Evolutionary conservation across 2,113 vertebrate genomes (phyloP).

Genomic region (Anguilla rostrata): DNA sequence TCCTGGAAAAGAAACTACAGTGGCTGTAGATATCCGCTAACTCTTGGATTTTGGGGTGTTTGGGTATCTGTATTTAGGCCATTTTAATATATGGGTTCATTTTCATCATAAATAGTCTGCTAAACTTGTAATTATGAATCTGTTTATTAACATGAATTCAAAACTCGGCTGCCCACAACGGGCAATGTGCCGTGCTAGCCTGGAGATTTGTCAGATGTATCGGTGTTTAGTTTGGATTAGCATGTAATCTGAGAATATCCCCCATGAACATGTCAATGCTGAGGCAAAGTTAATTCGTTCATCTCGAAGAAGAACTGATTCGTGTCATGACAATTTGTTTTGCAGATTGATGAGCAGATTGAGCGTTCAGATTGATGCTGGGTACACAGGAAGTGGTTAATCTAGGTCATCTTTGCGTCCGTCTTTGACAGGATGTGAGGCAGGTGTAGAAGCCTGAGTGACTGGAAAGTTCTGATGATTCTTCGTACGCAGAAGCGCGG

Average conservation of each 20-base stretch:
- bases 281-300: background rate
- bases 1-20: no score
- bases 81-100: background rate
- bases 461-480: slow-evolving; percentile 17
- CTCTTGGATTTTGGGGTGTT: background rate
- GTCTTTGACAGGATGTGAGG: slow-evolving; percentile 17
- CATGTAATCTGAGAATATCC: background rate
- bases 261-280: background rate
- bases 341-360: background rate
- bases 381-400: slow-evolving; percentile 41
- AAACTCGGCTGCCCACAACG: background rate
- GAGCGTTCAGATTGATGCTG: background rate
- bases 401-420: slow-evolving; percentile 11
- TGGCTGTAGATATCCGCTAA: no score
- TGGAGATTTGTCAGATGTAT: background rate
- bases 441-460: slow-evolving; percentile 22
- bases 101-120: background rate
- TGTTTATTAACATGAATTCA: no score
- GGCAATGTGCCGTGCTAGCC: background rate
- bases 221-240: background rate
- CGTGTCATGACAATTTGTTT: background rate
- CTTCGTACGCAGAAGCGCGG: background rate
- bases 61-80: no score
- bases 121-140: background rate
- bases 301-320: background rate